These are phyloP conservation scores for Danionella cerebrum DNA, from an alignment of 2,113 vertebrate genomes.

Conservation along the genomic window DNA sequence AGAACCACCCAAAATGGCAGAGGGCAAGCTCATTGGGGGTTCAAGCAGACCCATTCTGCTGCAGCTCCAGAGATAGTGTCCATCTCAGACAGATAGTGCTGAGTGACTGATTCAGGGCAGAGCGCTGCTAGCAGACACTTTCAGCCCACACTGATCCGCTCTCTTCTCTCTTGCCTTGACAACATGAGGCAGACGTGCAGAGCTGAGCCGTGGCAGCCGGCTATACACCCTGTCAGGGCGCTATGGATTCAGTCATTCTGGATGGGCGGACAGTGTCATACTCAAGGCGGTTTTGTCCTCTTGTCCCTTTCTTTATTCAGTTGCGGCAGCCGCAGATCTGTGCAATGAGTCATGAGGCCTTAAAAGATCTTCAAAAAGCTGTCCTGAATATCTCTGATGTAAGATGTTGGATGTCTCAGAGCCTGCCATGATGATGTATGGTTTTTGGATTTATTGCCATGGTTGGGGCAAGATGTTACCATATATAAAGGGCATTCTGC, in stretches of 20 bases:
- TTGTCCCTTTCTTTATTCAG: neutral
- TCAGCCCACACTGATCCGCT: slow-evolving; percentile 2
- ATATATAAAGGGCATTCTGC: no score
- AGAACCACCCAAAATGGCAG: slow-evolving; percentile 13
- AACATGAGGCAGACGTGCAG: neutral
- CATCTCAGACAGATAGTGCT: slow-evolving; percentile 9
- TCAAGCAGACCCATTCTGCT: neutral
- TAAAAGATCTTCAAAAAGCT: neutral
- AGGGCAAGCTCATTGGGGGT: neutral
- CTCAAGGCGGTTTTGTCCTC: slow-evolving; percentile 7
- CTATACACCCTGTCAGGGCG: slow-evolving; percentile 6
- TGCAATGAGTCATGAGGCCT: neutral
- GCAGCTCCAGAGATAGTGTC: neutral
- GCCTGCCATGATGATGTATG: neutral
- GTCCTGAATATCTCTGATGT: neutral
- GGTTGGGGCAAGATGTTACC: neutral
- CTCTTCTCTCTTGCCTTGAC: slow-evolving; percentile 7
- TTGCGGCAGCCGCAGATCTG: neutral
- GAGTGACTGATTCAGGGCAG: slow-evolving; percentile 45
- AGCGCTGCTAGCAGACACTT: slow-evolving; percentile 10
- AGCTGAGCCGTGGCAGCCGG: neutral
- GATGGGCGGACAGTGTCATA: slow-evolving; percentile 6
- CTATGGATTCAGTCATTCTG: slow-evolving; percentile 13
- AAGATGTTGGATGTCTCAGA: neutral
- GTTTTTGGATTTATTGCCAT: neutral